A percentile compares a stretch with the other conserved stretches of the same genome.
These are phyloP conservation scores for Thaumatotibia leucotreta DNA, from an alignment of 1,140 invertebrate species.

Conservation along the genomic window DNA sequence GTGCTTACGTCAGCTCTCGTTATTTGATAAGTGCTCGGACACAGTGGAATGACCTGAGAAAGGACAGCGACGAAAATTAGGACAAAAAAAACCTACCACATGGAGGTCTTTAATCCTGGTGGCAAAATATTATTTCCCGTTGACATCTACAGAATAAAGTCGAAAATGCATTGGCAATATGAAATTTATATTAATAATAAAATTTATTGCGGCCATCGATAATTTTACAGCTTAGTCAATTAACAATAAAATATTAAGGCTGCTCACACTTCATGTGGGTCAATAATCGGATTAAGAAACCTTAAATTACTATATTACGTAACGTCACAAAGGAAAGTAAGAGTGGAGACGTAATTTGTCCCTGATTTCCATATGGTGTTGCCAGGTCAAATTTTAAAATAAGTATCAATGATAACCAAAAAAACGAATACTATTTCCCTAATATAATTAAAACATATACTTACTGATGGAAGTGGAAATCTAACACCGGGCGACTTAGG, in stretches of 20 bases:
- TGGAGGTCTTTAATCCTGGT: neutral
- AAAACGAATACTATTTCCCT: too few species aligned
- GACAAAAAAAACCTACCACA: neutral
- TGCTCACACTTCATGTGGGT: constrained; percentile 23
- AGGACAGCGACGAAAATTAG: constrained; percentile 3
- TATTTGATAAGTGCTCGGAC: neutral
- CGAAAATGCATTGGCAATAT: neutral
- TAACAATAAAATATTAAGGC: constrained; percentile 16
- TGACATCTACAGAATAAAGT: neutral
- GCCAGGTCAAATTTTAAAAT: neutral
- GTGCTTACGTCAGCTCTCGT: neutral
- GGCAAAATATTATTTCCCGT: neutral
- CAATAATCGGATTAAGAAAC: constrained; percentile 64
- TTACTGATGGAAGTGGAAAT: too few species aligned
- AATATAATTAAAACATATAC: too few species aligned
- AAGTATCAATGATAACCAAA: neutral
- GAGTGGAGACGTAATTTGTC: constrained; percentile 69
- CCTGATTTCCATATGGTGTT: constrained; percentile 67
- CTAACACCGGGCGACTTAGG: too few species aligned
- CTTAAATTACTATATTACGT: constrained; percentile 58
- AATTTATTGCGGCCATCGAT: neutral
- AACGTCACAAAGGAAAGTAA: constrained; percentile 70
- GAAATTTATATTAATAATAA: neutral
- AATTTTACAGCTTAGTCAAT: neutral
- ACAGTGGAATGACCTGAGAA: constrained; percentile 5